Conservation (phyloP, 1,140 invertebrate species). For the Druon quercuslanigerum region DNA sequence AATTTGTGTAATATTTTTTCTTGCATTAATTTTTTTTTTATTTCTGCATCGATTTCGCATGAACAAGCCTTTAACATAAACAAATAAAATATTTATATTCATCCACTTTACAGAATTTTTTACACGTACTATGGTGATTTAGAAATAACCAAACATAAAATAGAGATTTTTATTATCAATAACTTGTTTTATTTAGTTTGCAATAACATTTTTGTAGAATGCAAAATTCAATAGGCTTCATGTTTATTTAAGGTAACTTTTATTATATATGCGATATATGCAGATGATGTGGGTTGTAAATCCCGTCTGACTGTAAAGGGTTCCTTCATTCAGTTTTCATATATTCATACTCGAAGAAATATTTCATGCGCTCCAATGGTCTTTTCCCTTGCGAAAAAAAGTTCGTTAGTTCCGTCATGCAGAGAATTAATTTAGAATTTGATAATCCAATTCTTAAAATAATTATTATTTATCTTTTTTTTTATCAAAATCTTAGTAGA, state of each 20-base stretch:
- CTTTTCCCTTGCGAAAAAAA: not conserved
- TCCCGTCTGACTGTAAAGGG: not conserved
- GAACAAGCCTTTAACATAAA: no score
- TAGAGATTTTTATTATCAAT: no score
- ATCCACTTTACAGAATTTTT: no score
- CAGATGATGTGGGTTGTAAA: constrained; percentile 22
- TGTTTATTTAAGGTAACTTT: constrained; percentile 12
- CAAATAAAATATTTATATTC: no score
- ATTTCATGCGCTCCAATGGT: not conserved
- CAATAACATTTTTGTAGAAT: not conserved
- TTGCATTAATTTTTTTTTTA: no score
- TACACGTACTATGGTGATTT: no score
- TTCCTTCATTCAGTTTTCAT: constrained; percentile 22
- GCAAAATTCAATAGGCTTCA: constrained; percentile 16
- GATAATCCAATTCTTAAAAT: no score
- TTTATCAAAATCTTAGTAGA: no score
- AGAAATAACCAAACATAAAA: no score
- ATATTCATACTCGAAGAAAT: constrained; percentile 5
- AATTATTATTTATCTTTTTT: no score
- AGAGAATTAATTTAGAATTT: not conserved
- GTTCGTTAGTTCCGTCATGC: not conserved
- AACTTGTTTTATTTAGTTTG: not conserved
- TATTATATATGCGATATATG: constrained; percentile 13
- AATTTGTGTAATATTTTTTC: no score
- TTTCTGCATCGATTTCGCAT: no score